Conservation (phyloP, 1,140 invertebrate species). For the Eumeta japonica region DNA sequence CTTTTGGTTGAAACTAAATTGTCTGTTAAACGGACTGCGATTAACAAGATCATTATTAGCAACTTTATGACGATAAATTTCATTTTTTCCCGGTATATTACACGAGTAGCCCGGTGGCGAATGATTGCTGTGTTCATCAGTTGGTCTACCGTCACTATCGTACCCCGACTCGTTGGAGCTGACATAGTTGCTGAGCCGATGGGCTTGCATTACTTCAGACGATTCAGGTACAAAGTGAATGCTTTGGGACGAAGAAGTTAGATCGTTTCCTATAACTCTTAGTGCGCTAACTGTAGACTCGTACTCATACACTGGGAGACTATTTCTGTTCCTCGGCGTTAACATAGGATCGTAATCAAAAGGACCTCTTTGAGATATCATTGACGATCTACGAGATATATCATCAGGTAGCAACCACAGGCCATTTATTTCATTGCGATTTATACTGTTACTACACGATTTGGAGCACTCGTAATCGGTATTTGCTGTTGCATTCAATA, state of each 20-base stretch:
- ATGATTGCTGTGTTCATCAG: constrained; percentile 56
- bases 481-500: constrained; percentile 31
- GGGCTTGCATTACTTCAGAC: constrained; percentile 39
- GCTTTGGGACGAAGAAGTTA: constrained; percentile 47
- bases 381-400: constrained; percentile 35
- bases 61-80: constrained; percentile 13
- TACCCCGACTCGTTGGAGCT: constrained; percentile 83
- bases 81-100: constrained; percentile 25
- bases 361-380: constrained; percentile 43
- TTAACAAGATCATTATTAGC: constrained; percentile 22
- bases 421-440: constrained; percentile 31
- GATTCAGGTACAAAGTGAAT: constrained; percentile 41
- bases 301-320: constrained; percentile 52
- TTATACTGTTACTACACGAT: constrained; percentile 46
- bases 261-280: constrained; percentile 41
- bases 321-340: constrained; percentile 46
- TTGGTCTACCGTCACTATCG: constrained; percentile 72
- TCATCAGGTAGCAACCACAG: constrained; percentile 27
- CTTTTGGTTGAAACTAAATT: constrained; percentile 48
- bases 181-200: constrained; percentile 67
- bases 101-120: constrained; percentile 47
- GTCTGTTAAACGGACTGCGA: constrained; percentile 38
- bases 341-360: constrained; percentile 49
- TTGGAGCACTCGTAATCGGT: constrained; percentile 41
- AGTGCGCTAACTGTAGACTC: constrained; percentile 36